These are phyloP conservation scores for Ptychochromis oligacanthus DNA, from an alignment of 2,113 vertebrate species.

Conservation along the genomic window DNA sequence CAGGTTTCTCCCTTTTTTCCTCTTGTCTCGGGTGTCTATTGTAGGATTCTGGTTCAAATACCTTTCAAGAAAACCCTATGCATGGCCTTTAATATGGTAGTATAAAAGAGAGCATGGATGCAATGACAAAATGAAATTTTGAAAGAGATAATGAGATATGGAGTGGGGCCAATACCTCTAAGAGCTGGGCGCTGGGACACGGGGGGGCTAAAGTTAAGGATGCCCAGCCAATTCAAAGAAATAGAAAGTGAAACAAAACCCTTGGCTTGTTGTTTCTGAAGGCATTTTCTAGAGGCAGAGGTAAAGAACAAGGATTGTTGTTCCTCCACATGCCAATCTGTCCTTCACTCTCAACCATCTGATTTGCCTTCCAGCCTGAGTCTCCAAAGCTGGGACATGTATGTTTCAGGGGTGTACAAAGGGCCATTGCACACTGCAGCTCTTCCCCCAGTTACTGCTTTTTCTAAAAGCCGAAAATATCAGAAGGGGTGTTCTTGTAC, in stretches of 20 bases:
- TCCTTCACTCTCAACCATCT: conserved; percentile 56
- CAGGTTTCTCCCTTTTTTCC: conserved; percentile 85
- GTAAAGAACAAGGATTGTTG: conserved; percentile 58
- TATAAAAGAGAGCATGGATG: conserved; percentile 55
- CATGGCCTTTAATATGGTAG: conserved; percentile 64
- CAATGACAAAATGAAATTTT: conserved; percentile 70
- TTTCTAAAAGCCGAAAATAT: conserved; percentile 59
- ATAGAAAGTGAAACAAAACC: conserved; percentile 65
- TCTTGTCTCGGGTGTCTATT: conserved; percentile 88
- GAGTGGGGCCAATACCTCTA: conserved; percentile 64
- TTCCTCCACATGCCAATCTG: conserved; percentile 62
- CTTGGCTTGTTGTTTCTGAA: conserved; percentile 56
- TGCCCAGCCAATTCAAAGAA: conserved; percentile 59
- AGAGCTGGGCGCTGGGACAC: conserved; percentile 56
- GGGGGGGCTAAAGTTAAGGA: conserved; percentile 67
- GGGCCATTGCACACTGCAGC: conserved; percentile 55
- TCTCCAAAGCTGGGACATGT: conserved; percentile 41
- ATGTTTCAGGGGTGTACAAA: conserved; percentile 54
- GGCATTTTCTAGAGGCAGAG: conserved; percentile 59
- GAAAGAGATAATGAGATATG: conserved; percentile 76
- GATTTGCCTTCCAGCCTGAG: conserved; percentile 46
- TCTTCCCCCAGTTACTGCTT: not conserved
- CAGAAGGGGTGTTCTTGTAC: conserved; percentile 68
- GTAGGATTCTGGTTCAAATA: conserved; percentile 91
- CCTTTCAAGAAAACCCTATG: conserved; percentile 86